phyloP scores from a whole-genome alignment of 2,888 invertebrate genomes.

The Pyrochroa serraticornis region DNA sequence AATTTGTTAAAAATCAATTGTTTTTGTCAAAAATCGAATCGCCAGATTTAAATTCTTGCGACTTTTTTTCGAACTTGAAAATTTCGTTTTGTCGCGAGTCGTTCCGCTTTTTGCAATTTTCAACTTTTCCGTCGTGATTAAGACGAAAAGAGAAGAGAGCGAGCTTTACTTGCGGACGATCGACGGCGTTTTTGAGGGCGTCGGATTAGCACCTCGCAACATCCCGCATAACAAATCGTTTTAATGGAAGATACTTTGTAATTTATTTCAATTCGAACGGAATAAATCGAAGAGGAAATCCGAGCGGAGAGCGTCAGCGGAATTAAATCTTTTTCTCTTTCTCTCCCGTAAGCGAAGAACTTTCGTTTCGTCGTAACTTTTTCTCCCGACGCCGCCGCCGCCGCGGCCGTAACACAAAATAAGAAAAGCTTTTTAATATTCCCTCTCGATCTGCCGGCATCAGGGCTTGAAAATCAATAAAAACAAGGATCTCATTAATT shows the following conservation, averaged over 20 bases:
- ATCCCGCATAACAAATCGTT: conserved; percentile 7
- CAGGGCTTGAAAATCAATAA: conserved; percentile 48
- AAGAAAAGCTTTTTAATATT: conserved; percentile 54
- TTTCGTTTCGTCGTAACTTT: conserved; percentile 14
- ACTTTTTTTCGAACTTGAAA: too few relatives aligned
- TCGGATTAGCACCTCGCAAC: too few relatives aligned
- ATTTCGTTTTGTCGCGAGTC: too few relatives aligned
- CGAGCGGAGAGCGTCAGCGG: conserved; percentile 15
- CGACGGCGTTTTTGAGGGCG: too few relatives aligned
- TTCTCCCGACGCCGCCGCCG: conserved; percentile 17
- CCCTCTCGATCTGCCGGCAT: conserved; percentile 47
- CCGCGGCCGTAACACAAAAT: conserved; percentile 34
- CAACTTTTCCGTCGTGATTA: too few relatives aligned
- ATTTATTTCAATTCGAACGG: conserved; percentile 31
- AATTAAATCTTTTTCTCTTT: conserved; percentile 25
- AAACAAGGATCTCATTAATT: conserved; percentile 54
- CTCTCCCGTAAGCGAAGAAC: conserved; percentile 2
- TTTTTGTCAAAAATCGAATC: too few relatives aligned
- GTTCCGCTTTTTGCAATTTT: too few relatives aligned
- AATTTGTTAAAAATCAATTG: too few relatives aligned
- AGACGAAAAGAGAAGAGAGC: too few relatives aligned
- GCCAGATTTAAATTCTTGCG: too few relatives aligned
- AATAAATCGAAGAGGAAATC: conserved; percentile 31
- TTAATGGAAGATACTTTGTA: conserved; percentile 15
- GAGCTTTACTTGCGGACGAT: too few relatives aligned